Conservation (phyloP, 2,888 invertebrate species). For the Eupithecia exiguata region DNA sequence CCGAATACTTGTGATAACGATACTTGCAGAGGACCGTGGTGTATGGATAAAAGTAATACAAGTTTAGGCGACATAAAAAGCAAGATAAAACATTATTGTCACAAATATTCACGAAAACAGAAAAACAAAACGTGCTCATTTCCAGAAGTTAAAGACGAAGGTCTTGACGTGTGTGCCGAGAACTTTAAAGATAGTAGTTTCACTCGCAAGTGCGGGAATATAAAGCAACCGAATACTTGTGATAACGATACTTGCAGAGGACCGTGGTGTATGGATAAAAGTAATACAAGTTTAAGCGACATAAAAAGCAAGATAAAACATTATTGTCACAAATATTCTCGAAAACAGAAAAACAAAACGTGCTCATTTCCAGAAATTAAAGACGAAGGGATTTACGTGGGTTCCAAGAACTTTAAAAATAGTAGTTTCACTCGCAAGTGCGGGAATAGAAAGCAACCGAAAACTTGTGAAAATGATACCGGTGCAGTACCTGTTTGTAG, state of each 20-base stretch:
- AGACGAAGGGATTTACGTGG: background rate
- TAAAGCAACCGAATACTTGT: background rate
- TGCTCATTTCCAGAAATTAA: background rate
- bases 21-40: background rate
- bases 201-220: no score
- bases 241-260: background rate
- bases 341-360: background rate
- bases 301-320: background rate
- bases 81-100: background rate
- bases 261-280: background rate
- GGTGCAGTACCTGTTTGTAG: background rate
- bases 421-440: background rate
- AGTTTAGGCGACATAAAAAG: background rate
- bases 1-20: background rate
- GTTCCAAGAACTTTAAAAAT: background rate
- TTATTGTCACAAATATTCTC: background rate
- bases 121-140: background rate
- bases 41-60: background rate
- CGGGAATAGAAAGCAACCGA: background rate
- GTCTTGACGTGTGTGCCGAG: background rate
- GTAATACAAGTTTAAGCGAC: background rate
- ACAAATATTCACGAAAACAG: background rate
- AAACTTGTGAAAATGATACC: background rate
- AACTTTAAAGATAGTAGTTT: background rate
- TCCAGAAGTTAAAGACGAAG: background rate